These are phyloP conservation scores for Metopolophium dirhodum DNA, from an alignment of 1,140 invertebrate species.

Conservation along the genomic window DNA sequence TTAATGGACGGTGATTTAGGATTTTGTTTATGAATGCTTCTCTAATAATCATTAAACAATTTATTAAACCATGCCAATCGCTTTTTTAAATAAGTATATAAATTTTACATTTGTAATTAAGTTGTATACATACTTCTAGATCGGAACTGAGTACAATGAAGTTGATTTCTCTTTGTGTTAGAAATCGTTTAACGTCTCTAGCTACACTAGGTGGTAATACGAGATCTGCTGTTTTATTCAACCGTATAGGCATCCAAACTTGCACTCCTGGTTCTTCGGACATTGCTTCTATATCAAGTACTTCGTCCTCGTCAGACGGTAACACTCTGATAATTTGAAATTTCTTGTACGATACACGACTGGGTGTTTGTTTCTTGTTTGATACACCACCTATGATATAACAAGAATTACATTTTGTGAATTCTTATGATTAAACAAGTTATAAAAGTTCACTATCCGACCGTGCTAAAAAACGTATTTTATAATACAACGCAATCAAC, in stretches of 20 bases:
- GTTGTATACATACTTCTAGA: constrained; percentile 68
- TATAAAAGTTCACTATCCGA: too few species aligned
- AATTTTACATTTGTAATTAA: background rate
- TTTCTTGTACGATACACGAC: constrained; percentile 56
- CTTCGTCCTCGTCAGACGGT: constrained; percentile 56
- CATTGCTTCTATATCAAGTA: constrained; percentile 61
- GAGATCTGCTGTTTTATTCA: constrained; percentile 73
- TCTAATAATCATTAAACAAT: constrained; percentile 61
- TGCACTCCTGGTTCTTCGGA: constrained; percentile 65
- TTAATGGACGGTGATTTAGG: constrained; percentile 68
- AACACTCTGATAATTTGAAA: constrained; percentile 58
- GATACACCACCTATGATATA: background rate
- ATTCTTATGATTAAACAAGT: too few species aligned
- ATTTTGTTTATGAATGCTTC: constrained; percentile 73
- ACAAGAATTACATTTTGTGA: background rate
- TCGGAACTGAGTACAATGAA: constrained; percentile 76
- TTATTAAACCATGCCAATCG: too few species aligned
- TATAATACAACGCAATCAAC: too few species aligned
- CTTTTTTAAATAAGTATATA: background rate
- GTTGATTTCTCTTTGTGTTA: constrained; percentile 70
- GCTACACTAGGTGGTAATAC: constrained; percentile 73
- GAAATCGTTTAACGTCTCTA: constrained; percentile 69
- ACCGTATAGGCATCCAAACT: constrained; percentile 67
- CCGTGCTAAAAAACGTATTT: too few species aligned
- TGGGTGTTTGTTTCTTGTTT: background rate